These are phyloP conservation scores for Microctonus brassicae DNA, from an alignment of 2,888 invertebrate species.

Conservation along the genomic window DNA sequence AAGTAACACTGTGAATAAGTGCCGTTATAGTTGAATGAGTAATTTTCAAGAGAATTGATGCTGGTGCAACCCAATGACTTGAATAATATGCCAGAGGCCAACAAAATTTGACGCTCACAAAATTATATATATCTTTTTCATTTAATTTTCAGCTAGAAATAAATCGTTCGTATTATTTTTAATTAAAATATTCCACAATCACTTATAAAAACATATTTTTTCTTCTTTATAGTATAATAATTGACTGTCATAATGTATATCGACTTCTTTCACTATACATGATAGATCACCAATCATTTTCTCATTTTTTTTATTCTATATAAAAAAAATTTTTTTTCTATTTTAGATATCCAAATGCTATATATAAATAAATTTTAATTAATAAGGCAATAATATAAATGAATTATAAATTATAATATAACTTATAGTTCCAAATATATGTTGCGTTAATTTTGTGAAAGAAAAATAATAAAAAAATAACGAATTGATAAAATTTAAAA, in stretches of 20 bases:
- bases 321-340: constrained; percentile 10
- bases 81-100: constrained; percentile 16
- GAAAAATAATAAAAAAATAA: not conserved
- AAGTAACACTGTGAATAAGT: too few relatives aligned
- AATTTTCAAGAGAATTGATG: not conserved
- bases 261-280: not conserved
- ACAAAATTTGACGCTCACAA: constrained; percentile 19
- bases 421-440: not conserved
- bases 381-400: not conserved
- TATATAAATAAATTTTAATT: not conserved
- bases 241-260: not conserved
- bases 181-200: not conserved
- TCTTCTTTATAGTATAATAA: constrained; percentile 2
- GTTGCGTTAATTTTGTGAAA: not conserved
- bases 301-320: not conserved
- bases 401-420: not conserved
- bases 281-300: not conserved
- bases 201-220: not conserved
- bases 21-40: not conserved
- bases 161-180: not conserved
- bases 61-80: constrained; percentile 10
- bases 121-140: not conserved
- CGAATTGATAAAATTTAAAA: not conserved
- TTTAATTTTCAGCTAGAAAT: not conserved
- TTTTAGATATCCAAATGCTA: not conserved